Conservation (phyloP, 2,797 vertebrate genomes). For the Bradypodion ventrale region DNA sequence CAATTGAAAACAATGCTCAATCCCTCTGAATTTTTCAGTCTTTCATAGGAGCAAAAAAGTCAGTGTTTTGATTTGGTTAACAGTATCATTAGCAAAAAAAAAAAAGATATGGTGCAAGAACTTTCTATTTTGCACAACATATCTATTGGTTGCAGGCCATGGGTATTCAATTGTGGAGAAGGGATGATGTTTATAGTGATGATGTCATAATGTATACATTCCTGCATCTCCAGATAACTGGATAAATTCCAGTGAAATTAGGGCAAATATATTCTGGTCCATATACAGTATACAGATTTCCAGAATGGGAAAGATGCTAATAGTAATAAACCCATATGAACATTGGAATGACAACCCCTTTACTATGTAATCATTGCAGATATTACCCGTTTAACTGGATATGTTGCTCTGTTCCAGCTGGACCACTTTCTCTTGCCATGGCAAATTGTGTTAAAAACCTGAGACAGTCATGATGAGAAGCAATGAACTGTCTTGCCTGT, state of each 20-base stretch:
- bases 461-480: not conserved
- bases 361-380: not conserved
- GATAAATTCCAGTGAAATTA: not conserved
- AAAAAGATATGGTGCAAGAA: too few relatives aligned
- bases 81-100: not conserved
- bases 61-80: not conserved
- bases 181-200: accelerated
- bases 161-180: not conserved
- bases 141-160: too few relatives aligned
- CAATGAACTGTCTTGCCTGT: not conserved
- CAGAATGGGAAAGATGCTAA: not conserved
- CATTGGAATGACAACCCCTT: not conserved
- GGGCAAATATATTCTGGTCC: not conserved
- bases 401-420: not conserved
- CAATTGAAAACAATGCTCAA: too few relatives aligned
- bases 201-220: not conserved
- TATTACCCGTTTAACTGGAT: not conserved
- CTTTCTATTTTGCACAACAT: too few relatives aligned
- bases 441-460: not conserved
- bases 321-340: not conserved
- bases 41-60: too few relatives aligned
- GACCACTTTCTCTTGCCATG: not conserved
- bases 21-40: too few relatives aligned
- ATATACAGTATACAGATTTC: not conserved
- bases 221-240: not conserved